Evolutionary conservation across 1,140 invertebrate species (phyloP), one percentile per base, ranked within the genome.

Genomic region (Habropoda laboriosa): DNA sequence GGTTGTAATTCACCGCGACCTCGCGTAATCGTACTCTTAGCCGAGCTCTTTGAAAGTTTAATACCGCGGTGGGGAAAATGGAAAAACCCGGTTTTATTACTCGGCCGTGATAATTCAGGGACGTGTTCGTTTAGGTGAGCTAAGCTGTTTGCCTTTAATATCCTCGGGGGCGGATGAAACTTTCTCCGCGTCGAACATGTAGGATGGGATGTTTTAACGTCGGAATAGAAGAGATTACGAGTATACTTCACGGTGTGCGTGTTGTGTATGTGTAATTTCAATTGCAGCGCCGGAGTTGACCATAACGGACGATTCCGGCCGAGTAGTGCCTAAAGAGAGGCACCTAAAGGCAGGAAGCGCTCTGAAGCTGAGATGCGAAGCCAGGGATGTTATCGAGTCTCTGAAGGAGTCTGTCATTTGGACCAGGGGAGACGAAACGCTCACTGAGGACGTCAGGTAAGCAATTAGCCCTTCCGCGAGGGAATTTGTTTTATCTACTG

Each of bases 301-400:
- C 73, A 94, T 95, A 87, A 92, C 94, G 55, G 94, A 94, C 80
- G 94, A 94, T 83, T 93, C 93, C 30, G 94, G 92, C 49, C 89
- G 91, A 87, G 92, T 89, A 73, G 91, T 94, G 79, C 91, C 91
- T 47, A 94, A 94, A 61, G 91, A 94, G 81, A 91, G 92, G 83
- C 90, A 92, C 84, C 88, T 93, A 12, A 94, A 94, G 83, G 94
- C 93, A 24, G 94, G 94, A 40, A 94, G 93, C 79, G 92, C 91
- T 24, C 90, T 94, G 67, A 93, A 92, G 85, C 90, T 94, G 47
- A 93, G 91, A 76, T 94, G 94, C 88, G 91, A 93, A 73, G 94
- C 94, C 6, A 92, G 91, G 66, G 92, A 93, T 75, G 87, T 93
- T 55, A 83, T 88, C 18, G 88, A 91, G 55, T 86, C 81, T 35